These are phyloP conservation scores for Leucophenga maculata DNA, from an alignment of 2,888 invertebrate genomes.

Conservation along the genomic window DNA sequence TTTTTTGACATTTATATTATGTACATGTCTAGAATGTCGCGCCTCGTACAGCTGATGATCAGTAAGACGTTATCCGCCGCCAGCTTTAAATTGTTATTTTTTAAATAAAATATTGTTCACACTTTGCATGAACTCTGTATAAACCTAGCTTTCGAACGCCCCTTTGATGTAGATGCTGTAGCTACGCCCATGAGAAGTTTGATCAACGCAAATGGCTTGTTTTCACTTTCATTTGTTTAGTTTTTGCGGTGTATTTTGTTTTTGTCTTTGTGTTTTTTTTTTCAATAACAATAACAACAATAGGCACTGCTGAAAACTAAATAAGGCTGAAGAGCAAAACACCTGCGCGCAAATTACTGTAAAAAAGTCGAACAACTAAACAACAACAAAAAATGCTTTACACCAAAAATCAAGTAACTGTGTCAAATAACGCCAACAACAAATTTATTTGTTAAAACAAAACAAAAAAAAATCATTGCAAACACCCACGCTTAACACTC, in stretches of 20 bases:
- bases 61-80: too few species aligned
- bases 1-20: too few species aligned
- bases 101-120: too few species aligned
- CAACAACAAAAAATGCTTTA: not conserved
- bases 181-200: too few species aligned
- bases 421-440: slow-evolving; percentile 1
- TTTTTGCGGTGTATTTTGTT: not conserved
- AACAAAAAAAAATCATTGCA: not conserved
- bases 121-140: too few species aligned
- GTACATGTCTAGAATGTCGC: too few species aligned
- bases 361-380: not conserved
- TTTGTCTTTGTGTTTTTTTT: too few species aligned
- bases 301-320: not conserved
- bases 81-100: too few species aligned
- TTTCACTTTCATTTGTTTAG: slow-evolving; percentile 10
- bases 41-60: too few species aligned
- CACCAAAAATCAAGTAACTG: not conserved
- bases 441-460: not conserved
- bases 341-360: not conserved
- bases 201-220: not conserved
- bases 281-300: not conserved
- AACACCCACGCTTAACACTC: not conserved
- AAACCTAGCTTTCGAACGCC: too few species aligned
- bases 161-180: too few species aligned
- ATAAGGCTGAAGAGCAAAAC: not conserved